These are phyloP conservation scores for Vimba vimba DNA, from an alignment of 2,113 vertebrate genomes.

Conservation along the genomic window DNA sequence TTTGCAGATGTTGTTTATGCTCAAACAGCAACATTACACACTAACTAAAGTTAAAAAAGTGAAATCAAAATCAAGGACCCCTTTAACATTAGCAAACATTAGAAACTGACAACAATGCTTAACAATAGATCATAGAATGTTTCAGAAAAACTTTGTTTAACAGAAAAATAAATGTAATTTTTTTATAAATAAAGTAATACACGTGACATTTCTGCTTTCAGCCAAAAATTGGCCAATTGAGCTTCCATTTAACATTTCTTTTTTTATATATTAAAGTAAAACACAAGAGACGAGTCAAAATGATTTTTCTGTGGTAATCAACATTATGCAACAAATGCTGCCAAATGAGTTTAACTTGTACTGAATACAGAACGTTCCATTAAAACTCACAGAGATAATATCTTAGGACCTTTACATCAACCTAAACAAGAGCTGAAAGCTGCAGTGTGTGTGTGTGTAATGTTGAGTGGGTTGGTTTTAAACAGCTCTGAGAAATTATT, in stretches of 20 bases:
- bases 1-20: no score
- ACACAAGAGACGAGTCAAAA: background rate
- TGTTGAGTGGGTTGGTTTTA: constrained; percentile 51
- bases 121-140: background rate
- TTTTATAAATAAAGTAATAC: background rate
- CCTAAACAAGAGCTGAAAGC: constrained; percentile 32
- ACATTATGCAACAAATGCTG: background rate
- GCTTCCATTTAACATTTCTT: background rate
- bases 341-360: background rate
- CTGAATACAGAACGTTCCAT: background rate
- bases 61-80: no score
- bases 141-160: background rate
- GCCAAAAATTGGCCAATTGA: background rate
- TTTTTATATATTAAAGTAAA: background rate
- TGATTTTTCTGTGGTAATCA: background rate
- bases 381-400: background rate
- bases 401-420: constrained; percentile 32
- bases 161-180: no score
- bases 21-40: no score
- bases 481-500: constrained; percentile 56
- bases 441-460: constrained; percentile 31
- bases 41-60: no score
- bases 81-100: background rate
- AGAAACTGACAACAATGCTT: background rate
- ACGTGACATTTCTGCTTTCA: background rate